These are phyloP conservation scores for Apamea sordens DNA, from an alignment of 2,888 invertebrate species.

Conservation along the genomic window DNA sequence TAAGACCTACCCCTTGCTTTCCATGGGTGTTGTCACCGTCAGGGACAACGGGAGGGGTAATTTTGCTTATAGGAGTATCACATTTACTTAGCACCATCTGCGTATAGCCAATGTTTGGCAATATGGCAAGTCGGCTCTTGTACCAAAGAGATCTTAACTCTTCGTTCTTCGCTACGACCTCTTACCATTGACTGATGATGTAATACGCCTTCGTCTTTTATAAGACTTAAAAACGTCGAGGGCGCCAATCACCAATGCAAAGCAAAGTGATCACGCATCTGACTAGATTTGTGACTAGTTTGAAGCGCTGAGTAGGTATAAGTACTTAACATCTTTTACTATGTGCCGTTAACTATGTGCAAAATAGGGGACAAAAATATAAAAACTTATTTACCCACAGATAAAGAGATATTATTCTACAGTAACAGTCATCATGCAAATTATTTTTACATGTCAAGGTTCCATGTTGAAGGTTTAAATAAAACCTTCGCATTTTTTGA, in stretches of 20 bases:
- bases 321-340: background rate
- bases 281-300: background rate
- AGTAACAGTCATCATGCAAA: constrained; percentile 72
- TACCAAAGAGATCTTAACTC: constrained; percentile 13
- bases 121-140: constrained; percentile 28
- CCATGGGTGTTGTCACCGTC: background rate
- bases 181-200: constrained; percentile 33
- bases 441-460: constrained; percentile 82
- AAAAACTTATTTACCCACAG: constrained; percentile 40
- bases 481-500: constrained; percentile 71
- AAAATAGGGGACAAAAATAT: constrained; percentile 31
- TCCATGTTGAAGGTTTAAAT: constrained; percentile 75
- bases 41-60: background rate
- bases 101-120: background rate
- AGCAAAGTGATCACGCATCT: background rate
- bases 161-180: constrained; percentile 28
- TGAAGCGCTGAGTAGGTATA: background rate
- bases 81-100: background rate
- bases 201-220: constrained; percentile 26
- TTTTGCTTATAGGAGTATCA: background rate
- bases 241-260: constrained; percentile 1
- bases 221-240: constrained; percentile 11
- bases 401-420: constrained; percentile 64
- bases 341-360: constrained; percentile 9
- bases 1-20: background rate